Percentiles rank a stretch among this genome's conserved stretches.
These are phyloP conservation scores for Austrolebias charrua DNA, from an alignment of 2,797 vertebrate genomes.

Conservation along the genomic window DNA sequence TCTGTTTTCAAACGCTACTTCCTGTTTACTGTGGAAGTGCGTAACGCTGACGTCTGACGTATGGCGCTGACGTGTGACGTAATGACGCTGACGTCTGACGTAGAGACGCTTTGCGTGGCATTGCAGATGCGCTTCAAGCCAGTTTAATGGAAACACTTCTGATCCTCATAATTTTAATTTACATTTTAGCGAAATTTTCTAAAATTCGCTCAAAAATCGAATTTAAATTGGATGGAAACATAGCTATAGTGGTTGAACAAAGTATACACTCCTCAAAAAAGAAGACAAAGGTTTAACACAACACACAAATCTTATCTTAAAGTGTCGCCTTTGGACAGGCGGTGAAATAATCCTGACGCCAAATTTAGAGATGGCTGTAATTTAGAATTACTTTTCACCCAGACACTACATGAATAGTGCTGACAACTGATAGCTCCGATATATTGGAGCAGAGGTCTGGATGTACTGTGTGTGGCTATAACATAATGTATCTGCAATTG, in stretches of 20 bases:
- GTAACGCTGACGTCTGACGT: too few relatives aligned
- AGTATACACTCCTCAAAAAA: constrained; percentile 12
- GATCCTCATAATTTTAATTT: too few relatives aligned
- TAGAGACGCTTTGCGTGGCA: too few relatives aligned
- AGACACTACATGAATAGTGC: constrained; percentile 7
- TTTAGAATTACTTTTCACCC: constrained; percentile 21
- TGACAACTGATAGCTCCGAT: constrained; percentile 16
- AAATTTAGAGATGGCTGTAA: constrained; percentile 1
- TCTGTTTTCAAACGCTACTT: too few relatives aligned
- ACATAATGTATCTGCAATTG: constrained; percentile 24
- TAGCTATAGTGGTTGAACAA: constrained; percentile 26
- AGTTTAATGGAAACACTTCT: too few relatives aligned
- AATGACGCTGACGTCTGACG: too few relatives aligned
- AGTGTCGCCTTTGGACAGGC: constrained; percentile 13
- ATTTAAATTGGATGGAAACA: too few relatives aligned
- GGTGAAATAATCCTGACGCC: constrained; percentile 13
- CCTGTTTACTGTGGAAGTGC: too few relatives aligned
- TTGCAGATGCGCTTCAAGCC: too few relatives aligned
- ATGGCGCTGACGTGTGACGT: too few relatives aligned
- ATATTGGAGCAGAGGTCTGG: constrained; percentile 17
- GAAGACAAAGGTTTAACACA: constrained; percentile 15
- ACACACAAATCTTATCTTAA: constrained; percentile 22
- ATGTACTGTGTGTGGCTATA: not conserved
- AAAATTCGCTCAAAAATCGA: too few relatives aligned
- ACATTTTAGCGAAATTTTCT: too few relatives aligned